phyloP scores from a whole-genome alignment of 2,797 vertebrate species.

The Ambastaia sidthimunki region DNA sequence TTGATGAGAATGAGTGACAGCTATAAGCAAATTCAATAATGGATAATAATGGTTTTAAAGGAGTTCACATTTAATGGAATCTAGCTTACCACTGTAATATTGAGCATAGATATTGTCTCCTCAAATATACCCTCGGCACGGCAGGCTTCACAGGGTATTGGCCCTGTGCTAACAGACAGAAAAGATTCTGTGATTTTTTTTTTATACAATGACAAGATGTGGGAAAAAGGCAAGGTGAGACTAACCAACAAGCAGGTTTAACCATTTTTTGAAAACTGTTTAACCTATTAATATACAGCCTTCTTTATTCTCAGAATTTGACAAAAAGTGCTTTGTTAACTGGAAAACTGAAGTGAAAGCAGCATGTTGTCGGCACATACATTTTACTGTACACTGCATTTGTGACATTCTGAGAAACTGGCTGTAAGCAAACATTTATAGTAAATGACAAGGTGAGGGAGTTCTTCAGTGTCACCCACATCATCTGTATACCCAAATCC shows the following conservation, averaged over 20 bases:
- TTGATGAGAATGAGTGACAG: neutral
- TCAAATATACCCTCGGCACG: slow-evolving; percentile 93
- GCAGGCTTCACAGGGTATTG: slow-evolving; percentile 92
- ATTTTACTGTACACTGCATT: no score
- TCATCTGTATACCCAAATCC: neutral
- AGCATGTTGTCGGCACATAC: neutral
- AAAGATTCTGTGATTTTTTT: slow-evolving; percentile 17
- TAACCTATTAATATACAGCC: no score
- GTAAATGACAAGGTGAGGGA: neutral
- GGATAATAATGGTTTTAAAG: neutral
- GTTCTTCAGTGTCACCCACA: neutral
- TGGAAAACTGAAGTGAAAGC: neutral
- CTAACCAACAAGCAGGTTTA: neutral
- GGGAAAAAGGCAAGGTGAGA: neutral
- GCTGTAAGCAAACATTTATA: neutral
- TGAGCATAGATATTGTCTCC: slow-evolving; percentile 87
- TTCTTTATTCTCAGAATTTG: no score
- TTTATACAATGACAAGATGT: neutral
- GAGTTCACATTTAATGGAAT: neutral
- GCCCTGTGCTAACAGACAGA: slow-evolving; percentile 80
- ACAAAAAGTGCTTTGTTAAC: no score
- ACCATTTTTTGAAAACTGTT: no score
- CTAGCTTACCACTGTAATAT: slow-evolving; percentile 83
- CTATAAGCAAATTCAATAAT: neutral
- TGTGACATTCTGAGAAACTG: no score